Conservation (phyloP, 2,797 vertebrate genomes). For the Parambassis ranga region DNA sequence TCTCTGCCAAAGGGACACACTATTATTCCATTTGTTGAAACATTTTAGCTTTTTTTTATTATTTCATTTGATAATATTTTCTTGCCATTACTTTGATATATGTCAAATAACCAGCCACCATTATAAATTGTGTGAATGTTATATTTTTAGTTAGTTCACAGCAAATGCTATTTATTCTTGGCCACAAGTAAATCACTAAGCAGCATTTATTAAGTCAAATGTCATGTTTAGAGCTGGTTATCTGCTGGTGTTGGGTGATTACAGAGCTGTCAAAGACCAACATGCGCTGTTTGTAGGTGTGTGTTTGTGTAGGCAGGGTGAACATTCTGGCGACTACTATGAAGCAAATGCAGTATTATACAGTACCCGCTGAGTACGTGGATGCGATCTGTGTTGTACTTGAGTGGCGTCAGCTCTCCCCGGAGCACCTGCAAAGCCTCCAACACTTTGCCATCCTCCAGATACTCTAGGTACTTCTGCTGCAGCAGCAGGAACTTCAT, state of each 20-base stretch:
- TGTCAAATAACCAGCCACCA: neutral
- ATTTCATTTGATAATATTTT: no score
- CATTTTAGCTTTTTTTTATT: no score
- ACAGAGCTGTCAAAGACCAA: neutral
- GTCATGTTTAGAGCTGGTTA: neutral
- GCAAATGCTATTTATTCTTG: no score
- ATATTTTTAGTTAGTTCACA: no score
- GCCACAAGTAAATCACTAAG: neutral
- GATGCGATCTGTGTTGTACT: constrained; percentile 98
- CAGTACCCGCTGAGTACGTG: constrained; percentile 97
- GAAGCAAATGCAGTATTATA: constrained; percentile 6
- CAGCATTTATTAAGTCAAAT: neutral
- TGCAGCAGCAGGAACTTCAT: constrained; percentile 99
- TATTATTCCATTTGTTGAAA: no score
- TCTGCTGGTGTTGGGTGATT: neutral
- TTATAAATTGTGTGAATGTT: no score
- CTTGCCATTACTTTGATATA: no score
- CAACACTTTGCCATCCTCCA: constrained; percentile 98
- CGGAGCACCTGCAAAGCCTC: constrained; percentile 98
- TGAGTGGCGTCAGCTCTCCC: constrained; percentile 96
- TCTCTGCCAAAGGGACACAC: no score
- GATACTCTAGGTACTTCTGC: constrained; percentile 99
- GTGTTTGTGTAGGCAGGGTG: neutral
- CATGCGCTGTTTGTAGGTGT: neutral
- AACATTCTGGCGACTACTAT: neutral